Evolutionary conservation across 2,113 vertebrate species (phyloP).

Genomic region (Chloroceryle aenea): DNA sequence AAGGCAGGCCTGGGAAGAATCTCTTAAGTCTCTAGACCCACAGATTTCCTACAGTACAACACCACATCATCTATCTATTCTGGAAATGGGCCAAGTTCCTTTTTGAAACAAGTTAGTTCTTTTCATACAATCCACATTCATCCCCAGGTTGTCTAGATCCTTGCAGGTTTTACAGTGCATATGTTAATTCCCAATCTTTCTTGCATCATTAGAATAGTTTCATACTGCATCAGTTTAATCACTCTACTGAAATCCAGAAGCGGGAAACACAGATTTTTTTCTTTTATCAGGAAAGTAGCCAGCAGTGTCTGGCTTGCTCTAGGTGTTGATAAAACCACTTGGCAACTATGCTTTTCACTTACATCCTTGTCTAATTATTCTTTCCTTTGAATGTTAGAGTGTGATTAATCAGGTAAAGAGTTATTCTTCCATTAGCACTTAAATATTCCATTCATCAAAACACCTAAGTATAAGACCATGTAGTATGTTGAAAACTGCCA

Average conservation of each 20-base stretch:
- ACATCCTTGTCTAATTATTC: background rate
- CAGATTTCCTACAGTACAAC: background rate
- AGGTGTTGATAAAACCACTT: background rate
- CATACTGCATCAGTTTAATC: background rate
- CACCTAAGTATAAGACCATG: background rate
- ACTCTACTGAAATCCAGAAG: background rate
- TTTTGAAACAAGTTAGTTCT: background rate
- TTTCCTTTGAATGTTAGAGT: background rate
- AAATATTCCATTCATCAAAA: background rate
- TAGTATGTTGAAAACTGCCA: background rate
- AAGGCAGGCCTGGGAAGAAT: background rate
- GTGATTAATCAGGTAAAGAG: background rate
- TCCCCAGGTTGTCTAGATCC: background rate
- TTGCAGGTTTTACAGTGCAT: background rate
- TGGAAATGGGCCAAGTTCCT: background rate
- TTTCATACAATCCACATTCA: background rate
- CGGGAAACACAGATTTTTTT: background rate
- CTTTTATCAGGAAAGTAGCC: background rate
- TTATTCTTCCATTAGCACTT: slow-evolving; percentile 1
- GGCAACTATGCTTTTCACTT: background rate
- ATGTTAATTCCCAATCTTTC: background rate
- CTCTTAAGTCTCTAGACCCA: background rate
- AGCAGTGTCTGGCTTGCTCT: background rate
- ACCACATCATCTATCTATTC: background rate
- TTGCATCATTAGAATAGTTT: background rate